phyloP scores from a whole-genome alignment of 2,113 vertebrate species.

The Oreochromis aureus region DNA sequence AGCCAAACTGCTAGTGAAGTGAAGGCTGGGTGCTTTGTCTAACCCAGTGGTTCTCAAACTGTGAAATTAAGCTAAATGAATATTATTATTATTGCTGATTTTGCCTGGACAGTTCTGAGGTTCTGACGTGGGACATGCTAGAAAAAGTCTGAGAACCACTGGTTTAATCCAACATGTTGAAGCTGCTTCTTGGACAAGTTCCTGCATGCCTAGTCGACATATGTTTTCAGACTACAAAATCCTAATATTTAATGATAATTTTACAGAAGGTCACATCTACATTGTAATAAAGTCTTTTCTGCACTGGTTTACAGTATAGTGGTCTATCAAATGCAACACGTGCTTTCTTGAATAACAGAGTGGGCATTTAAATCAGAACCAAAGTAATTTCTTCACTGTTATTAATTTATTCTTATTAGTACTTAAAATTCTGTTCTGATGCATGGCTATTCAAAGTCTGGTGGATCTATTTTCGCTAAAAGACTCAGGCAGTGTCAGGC shows the following conservation, averaged over 20 bases:
- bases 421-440: neutral
- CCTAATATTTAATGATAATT: neutral
- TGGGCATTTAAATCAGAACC: neutral
- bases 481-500: neutral
- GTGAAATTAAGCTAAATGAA: neutral
- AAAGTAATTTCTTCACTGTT: neutral
- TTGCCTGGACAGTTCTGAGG: neutral
- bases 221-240: neutral
- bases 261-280: neutral
- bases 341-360: neutral
- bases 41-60: neutral
- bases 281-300: neutral
- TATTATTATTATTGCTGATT: neutral
- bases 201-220: neutral
- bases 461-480: neutral
- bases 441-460: neutral
- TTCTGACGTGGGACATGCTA: neutral
- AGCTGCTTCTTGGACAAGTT: conserved; percentile 28
- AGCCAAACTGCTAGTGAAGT: conserved; percentile 22
- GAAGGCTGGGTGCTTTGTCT: conserved; percentile 49
- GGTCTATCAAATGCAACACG: neutral
- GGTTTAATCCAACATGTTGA: conserved; percentile 29
- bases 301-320: neutral
- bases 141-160: neutral
- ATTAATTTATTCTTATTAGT: neutral